Evolutionary conservation across 2,888 invertebrate genomes (phyloP), one percentile per base, ranked within the genome.

Genomic region (Hirtodrosophila alboralis): DNA sequence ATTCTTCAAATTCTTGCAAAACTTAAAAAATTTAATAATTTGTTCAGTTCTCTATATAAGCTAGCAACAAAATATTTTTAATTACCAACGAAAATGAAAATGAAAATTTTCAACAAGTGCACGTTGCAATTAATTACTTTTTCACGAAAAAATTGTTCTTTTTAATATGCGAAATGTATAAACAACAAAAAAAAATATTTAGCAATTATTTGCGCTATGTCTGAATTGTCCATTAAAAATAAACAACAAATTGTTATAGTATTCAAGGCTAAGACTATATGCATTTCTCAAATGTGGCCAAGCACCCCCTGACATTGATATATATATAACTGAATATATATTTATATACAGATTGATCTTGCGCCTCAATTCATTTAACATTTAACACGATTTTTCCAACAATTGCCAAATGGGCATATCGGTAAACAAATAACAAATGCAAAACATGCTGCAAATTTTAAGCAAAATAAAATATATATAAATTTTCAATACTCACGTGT

Each of bases 211-310:
- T 54, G 31, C 44, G 47, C 47, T 44, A 27, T 49, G 45, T 38
- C 44, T 51, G 28, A 52, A 49, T 74, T 69, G 75, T 64, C 69
- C 68, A n/a, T n/a, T n/a, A 64, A 52, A 48, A 64, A 56, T 41
- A 71, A 54, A n/a, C n/a, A n/a, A n/a, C n/a, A 56, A 66, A 9
- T 33, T 34, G 48, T 33, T 40, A 40, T 41, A 48, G 53, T 51
- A 47, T 57, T 71, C 85, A 79, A 79, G 79, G 79, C 63, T 68
- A 60, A 77, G 61, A 16, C 44, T 66, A 65, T 84, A 61, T 84
- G 78, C 78, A 79, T 37, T 70, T 63, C 41, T 34, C 30, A 12
- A 58, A 59, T 64, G 66, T 61, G 79, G 83, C 63, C 75, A 83
- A 69, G 51, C 53, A 78, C 79, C 75, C 60, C 40, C 10, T 27